These are phyloP conservation scores for Thymelicus sylvestris DNA, from an alignment of 2,888 invertebrate species.

Conservation along the genomic window DNA sequence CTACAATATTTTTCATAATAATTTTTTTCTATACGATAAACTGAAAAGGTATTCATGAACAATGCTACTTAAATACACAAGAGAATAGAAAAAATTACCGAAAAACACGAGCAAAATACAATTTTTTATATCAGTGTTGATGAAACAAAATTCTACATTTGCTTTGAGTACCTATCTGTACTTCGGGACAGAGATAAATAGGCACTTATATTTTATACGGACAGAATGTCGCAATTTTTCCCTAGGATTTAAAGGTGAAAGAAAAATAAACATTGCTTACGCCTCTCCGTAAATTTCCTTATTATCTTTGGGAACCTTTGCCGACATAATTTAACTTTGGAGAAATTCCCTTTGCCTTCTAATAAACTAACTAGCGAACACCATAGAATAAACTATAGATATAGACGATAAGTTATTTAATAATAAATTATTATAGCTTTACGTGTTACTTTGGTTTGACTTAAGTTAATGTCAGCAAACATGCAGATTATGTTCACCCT, in stretches of 20 bases:
- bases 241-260: conserved; percentile 39
- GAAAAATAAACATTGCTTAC: conserved; percentile 25
- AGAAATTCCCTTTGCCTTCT: conserved; percentile 39
- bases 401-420: neutral
- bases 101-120: neutral
- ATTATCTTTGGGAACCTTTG: conserved; percentile 34
- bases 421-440: neutral
- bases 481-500: no score
- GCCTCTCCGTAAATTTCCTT: conserved; percentile 7
- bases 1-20: no score
- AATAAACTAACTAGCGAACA: conserved; percentile 10
- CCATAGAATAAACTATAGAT: neutral
- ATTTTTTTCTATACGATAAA: neutral
- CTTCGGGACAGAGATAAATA: neutral
- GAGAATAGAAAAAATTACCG: neutral
- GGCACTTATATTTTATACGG: neutral
- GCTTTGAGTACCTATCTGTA: neutral
- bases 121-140: no score
- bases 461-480: neutral
- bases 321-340: conserved; percentile 53
- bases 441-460: neutral
- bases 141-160: conserved; percentile 12
- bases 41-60: conserved; percentile 4
- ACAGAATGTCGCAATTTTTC: conserved; percentile 39
- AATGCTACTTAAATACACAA: neutral